phyloP scores from a whole-genome alignment of 2,797 vertebrate species.

The Danio tinwini region DNA sequence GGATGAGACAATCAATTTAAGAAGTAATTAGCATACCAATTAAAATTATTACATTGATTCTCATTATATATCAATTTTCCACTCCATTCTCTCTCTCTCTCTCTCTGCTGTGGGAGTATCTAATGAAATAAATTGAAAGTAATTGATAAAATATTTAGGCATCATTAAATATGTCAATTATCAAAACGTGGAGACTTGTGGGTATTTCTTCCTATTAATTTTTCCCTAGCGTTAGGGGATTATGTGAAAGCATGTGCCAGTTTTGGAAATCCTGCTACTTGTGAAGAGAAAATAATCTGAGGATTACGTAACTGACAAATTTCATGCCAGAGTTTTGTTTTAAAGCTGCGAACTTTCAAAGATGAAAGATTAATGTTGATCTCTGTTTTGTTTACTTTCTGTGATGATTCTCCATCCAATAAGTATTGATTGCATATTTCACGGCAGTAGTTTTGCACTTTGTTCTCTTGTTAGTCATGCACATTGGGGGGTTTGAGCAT shows the following conservation, averaged over 20 bases:
- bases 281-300: not conserved
- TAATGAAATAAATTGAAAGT: slow-evolving; percentile 58
- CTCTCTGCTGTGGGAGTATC: slow-evolving; percentile 42
- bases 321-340: slow-evolving; percentile 1
- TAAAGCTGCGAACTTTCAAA: not conserved
- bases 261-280: slow-evolving; percentile 1
- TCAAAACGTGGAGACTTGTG: slow-evolving; percentile 50
- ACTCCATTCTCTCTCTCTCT: slow-evolving; percentile 36
- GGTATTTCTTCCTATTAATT: slow-evolving; percentile 51
- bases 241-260: slow-evolving; percentile 45
- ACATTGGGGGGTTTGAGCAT: not conserved
- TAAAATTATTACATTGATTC: slow-evolving; percentile 57
- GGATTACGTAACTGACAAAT: slow-evolving; percentile 1
- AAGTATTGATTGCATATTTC: not conserved
- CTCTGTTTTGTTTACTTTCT: slow-evolving; percentile 2
- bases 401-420: not conserved
- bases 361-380: slow-evolving; percentile 5
- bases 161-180: slow-evolving; percentile 60
- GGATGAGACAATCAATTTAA: slow-evolving; percentile 57
- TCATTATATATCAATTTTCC: slow-evolving; percentile 58
- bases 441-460: not conserved
- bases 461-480: not conserved
- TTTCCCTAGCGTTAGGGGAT: slow-evolving; percentile 41
- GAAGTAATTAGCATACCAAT: slow-evolving; percentile 60
- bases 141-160: slow-evolving; percentile 65